Conservation (phyloP, 23 tunicate genomes). For the Trididemnum nubilum region DNA sequence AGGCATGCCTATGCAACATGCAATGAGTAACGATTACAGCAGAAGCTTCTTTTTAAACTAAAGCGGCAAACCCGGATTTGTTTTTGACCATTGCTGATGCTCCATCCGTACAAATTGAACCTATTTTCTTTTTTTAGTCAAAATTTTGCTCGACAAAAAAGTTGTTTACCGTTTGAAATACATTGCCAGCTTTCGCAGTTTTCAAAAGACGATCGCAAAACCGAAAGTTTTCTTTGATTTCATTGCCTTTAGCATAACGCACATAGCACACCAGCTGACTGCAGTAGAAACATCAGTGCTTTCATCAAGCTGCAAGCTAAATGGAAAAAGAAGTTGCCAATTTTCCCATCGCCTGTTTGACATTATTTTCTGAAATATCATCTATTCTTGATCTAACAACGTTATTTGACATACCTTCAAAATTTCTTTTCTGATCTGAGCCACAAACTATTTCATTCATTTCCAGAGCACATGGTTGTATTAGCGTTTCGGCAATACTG, state of each 20-base stretch:
- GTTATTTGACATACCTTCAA: background rate
- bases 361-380: background rate
- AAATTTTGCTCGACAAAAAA: slow-evolving; percentile 9
- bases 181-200: slow-evolving; percentile 6
- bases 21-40: slow-evolving; percentile 12
- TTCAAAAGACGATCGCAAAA: background rate
- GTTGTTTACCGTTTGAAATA: background rate
- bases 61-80: slow-evolving; percentile 26
- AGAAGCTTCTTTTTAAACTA: slow-evolving; percentile 11
- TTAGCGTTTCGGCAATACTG: background rate
- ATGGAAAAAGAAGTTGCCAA: slow-evolving; percentile 8
- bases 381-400: background rate
- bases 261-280: slow-evolving; percentile 5
- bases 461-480: background rate
- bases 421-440: background rate
- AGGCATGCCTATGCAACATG: slow-evolving; percentile 23
- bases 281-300: slow-evolving; percentile 17
- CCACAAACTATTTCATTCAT: background rate
- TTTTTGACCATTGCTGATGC: slow-evolving; percentile 20
- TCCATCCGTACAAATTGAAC: slow-evolving; percentile 21
- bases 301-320: slow-evolving; percentile 19
- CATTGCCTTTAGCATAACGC: background rate
- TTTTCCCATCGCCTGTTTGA: background rate
- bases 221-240: slow-evolving; percentile 2
- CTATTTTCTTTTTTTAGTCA: background rate